Base-by-base conservation (phyloP, 2,888 invertebrate genomes). In the Apotomis capreana region DNA sequence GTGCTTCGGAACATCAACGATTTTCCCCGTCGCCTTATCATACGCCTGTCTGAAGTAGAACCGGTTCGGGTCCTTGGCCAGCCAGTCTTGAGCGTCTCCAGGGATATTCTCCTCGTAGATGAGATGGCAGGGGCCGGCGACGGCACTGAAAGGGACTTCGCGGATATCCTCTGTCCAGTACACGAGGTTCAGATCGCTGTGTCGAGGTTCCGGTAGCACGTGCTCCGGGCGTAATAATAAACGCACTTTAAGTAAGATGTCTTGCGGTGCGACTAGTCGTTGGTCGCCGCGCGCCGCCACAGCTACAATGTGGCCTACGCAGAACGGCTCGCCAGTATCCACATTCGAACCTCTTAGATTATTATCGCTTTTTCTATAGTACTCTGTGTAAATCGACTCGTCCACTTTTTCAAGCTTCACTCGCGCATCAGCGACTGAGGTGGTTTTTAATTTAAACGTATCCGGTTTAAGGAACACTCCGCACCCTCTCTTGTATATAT, bases 161-260 rank as follows among this genome's bases (percentile, higher is more conserved):
- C 87, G 89, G 92, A 96, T 94, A 91, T 97, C 96, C 12, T 96
- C 94, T 72, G 95, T 95, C 96, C 97, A 97, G 84, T 96, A 97
- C 0, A 97, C 85, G 72, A 95, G 87, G 83, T 97, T 97, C 12
- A 97, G 86, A 82, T 97, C 96, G 64, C 94, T 92, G 75, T 95
- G 94, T 74, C 95, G 94, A 0, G 94, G 94, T 37, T 91, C 85
- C 64, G 95, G 94, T 75, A 94, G 75, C 94, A 94, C 0, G 96
- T 97, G 83, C 97, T 95, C 86, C 97, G 97, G 96, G 73, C 97
- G 94, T 80, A 95, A 96, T 80, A 97, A 93, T 77, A 96, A 94
- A 77, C 95, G 94, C 0, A 97, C 95, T 83, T 91, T 94, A 0
- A 97, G 86, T 76, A 94, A 94, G 62, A 97, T 94, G 76, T 95